Evolutionary conservation across 2,797 vertebrate species (phyloP).

Genomic region (Rhinoraja longicauda): DNA sequence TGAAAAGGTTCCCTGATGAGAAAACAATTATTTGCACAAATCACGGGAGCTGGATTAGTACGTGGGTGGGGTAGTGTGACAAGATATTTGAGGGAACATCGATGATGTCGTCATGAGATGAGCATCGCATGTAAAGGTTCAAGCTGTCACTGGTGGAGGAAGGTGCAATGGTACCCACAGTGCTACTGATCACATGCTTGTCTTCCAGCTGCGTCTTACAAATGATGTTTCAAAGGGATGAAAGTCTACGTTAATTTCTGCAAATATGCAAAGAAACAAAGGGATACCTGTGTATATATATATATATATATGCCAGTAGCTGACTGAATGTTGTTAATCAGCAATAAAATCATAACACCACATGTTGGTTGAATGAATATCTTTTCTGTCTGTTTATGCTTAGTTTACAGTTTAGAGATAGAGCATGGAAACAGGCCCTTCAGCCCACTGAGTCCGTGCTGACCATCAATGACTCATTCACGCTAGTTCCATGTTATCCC

Average conservation of each 20-base stretch:
- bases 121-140: neutral
- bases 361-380: neutral
- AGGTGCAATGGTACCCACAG: neutral
- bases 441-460: no score
- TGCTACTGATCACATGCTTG: neutral
- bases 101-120: neutral
- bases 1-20: neutral
- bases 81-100: neutral
- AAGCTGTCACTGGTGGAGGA: neutral
- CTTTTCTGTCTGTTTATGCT: neutral
- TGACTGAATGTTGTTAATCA: neutral
- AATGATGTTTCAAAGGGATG: no score
- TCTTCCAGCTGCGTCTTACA: neutral
- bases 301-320: neutral
- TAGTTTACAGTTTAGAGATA: no score
- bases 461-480: no score
- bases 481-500: no score
- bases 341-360: neutral
- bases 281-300: neutral
- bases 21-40: neutral
- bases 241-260: neutral
- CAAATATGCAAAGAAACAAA: neutral
- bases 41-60: neutral
- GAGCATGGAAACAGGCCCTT: no score
- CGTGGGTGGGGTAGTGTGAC: neutral